Percentiles rank a stretch among this genome's conserved stretches.
Evolutionary conservation across 2,113 vertebrate species (phyloP).

Genomic region (Todiramphus chloris): DNA sequence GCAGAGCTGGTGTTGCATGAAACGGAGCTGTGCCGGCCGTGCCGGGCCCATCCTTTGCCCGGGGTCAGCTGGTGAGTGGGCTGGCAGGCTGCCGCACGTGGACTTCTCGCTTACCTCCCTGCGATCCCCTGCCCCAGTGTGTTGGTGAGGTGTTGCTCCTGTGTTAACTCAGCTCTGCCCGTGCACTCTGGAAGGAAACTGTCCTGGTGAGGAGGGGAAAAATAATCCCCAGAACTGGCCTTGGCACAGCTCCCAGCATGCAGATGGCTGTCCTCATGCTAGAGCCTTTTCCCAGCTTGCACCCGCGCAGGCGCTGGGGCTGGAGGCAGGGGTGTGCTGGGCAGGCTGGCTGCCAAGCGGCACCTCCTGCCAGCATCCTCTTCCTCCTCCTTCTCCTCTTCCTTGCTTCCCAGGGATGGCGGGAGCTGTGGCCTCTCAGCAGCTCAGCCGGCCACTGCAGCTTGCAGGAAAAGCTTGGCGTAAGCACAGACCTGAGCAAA

Average conservation of each 20-base stretch:
- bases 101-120: not conserved
- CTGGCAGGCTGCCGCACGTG: not conserved
- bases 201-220: not conserved
- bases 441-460: not conserved
- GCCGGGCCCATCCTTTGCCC: not conserved
- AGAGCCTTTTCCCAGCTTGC: conserved; percentile 34
- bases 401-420: not conserved
- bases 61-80: not conserved
- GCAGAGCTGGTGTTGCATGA: not conserved
- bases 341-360: not conserved
- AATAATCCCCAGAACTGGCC: not conserved
- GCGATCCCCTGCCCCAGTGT: not conserved
- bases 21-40: not conserved
- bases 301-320: not conserved
- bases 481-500: not conserved
- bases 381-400: not conserved
- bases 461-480: accelerated
- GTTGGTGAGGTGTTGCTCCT: not conserved
- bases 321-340: conserved; percentile 32
- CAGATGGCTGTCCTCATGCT: conserved; percentile 36
- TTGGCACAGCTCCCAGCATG: conserved; percentile 5
- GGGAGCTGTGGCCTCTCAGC: not conserved
- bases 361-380: conserved; percentile 5
- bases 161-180: not conserved
- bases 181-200: conserved; percentile 10